Base-by-base conservation (phyloP, 1,140 invertebrate genomes). In the Bradynema listronoti region DNA sequence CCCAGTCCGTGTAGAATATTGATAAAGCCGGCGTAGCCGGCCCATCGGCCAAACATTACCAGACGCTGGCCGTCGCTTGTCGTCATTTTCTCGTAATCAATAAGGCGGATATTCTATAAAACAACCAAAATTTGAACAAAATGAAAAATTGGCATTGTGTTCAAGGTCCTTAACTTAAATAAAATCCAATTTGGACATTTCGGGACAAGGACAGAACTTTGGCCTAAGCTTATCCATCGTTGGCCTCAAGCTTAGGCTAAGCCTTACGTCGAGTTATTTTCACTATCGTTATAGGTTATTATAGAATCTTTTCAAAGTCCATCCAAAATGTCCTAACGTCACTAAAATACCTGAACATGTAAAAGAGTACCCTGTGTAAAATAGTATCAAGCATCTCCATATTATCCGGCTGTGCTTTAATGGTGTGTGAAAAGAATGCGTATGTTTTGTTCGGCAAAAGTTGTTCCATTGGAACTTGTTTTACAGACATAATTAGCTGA, bases 351-450 rank as follows among this genome's bases (percentile, higher is more conserved):
- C n/a, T n/a, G n/a, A n/a, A n/a, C n/a, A n/a, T n/a, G n/a, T n/a
- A n/a, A n/a, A n/a, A n/a, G n/a, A n/a, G n/a, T n/a, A 87, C 86
- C 82, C 91, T 91, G 71, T 93, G 90, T 22, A 98, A 78, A 68
- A 96, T 87, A 3, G 91, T 90, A 81, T 99, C 95, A 51, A 99
- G 79, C 42, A 99, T 83, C 0, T 90, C 85, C 94, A 99, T 98
- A 77, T 99, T 99, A 11, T 86, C 87, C 76, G 95, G 90, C 79
- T 99, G 94, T 0, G 92, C 95, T 80, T 99, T 99, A 63, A 98
- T 98, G 0, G 93, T 98, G 77, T 99, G 95, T 0, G 93, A 98
- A 78, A 98, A 99, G 78, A 97, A 90, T 65, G 90, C 95, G 72
- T 97, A 98, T 0, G 93, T 97, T 79, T 94, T 95, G 68, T 94